phyloP scores from a whole-genome alignment of 2,888 invertebrate species.

The Leptinotarsa peninsularis region DNA sequence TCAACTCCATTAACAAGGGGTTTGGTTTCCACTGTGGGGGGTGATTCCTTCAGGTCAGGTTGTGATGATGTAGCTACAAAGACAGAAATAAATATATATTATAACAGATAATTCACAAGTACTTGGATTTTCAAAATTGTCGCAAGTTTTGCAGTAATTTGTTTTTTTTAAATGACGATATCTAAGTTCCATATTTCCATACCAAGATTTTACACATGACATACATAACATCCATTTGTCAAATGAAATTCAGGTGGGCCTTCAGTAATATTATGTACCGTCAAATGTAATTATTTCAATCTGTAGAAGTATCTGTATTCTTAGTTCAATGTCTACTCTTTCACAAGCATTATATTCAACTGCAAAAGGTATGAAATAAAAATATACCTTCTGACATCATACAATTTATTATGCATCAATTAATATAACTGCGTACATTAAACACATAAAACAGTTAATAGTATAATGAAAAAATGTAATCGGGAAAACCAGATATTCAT shows the following conservation, averaged over 20 bases:
- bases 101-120: not conserved
- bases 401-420: too few species aligned
- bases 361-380: too few species aligned
- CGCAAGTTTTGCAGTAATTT: conserved; percentile 28
- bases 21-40: conserved; percentile 45
- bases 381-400: too few species aligned
- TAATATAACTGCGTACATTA: not conserved
- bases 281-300: too few species aligned
- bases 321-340: too few species aligned
- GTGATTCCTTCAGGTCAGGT: conserved; percentile 47
- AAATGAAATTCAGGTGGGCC: not conserved
- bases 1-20: conserved; percentile 49
- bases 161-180: conserved; percentile 31
- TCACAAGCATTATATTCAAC: too few species aligned
- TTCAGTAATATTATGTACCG: too few species aligned
- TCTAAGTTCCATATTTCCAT: conserved; percentile 37
- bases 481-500: too few species aligned
- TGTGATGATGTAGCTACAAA: conserved; percentile 49
- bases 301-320: too few species aligned
- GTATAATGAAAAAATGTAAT: too few species aligned
- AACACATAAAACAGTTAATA: too few species aligned
- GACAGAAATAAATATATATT: conserved; percentile 5
- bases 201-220: conserved; percentile 1
- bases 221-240: not conserved
- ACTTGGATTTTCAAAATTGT: conserved; percentile 4